Base-by-base conservation (phyloP, 2,113 vertebrate species). In the Athene cunicularia region DNA sequence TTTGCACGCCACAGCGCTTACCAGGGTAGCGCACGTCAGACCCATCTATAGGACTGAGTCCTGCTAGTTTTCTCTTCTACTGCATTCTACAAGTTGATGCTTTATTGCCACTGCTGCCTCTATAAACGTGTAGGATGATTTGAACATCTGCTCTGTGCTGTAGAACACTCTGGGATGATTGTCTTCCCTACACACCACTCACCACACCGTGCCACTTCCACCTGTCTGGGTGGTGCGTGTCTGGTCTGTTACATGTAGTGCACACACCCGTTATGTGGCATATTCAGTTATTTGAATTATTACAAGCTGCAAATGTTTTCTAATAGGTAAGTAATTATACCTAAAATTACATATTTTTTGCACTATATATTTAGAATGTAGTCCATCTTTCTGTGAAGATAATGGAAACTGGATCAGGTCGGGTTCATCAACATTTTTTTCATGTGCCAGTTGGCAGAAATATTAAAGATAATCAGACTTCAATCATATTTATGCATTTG, bases 1-100 rank as follows among this genome's bases (percentile, higher is more conserved):
- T 58, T 66, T 66, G 59, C 10, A 2, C 16, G 28, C 52, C 26
- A 14, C n/a, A 3, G 14, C 47, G 41, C 28, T 81, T 60, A 33
- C 20, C 14, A 37, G 30, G 16, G 23, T 9, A 4, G 14, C 0
- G 1, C 28, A 11, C 9, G 6, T 30, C 70, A 88, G 39, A 62
- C 7, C 8, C 27, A 35, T 33, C 43, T 19, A 4, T 2, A 32
- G 12, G 28, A n/a, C 23, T 15, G 15, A 49, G 21, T 39, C 43
- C 15, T 41, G 16, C 0, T 33, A 12, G 22, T 28, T 50, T 80
- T 18, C 28, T 28, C 5, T 45, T n/a, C 43, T n/a, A n/a, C 15
- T 32, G 24, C 23, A 12, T 37, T 67, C n/a, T 81, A 74, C 50
- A n/a, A 18, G 23, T 8, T 5, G 18, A 1, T 52, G 3, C 23